phyloP scores from a whole-genome alignment of 2,113 vertebrate genomes.

The Cricetomys ansorgei region DNA sequence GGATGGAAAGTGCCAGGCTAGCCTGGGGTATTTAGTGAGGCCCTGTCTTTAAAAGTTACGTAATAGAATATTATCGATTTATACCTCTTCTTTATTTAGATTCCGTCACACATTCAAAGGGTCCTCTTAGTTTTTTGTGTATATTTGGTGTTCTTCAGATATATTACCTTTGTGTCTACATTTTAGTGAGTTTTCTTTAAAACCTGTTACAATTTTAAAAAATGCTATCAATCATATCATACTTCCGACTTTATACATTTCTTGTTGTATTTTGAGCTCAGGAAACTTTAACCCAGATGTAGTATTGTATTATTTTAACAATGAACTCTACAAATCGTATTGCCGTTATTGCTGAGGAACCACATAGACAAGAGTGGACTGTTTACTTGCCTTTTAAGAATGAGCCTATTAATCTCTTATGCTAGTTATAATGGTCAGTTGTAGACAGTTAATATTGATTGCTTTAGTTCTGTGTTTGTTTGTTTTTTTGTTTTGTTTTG shows the following conservation, averaged over 20 bases:
- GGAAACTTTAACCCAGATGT: constrained; percentile 45
- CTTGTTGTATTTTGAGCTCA: constrained; percentile 47
- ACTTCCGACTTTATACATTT: constrained; percentile 35
- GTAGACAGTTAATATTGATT: constrained; percentile 21
- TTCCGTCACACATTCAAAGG: background rate
- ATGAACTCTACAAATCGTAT: constrained; percentile 23
- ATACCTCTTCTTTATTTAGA: constrained; percentile 42
- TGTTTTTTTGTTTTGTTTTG: no score
- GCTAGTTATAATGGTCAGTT: constrained; percentile 30
- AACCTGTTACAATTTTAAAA: constrained; percentile 45
- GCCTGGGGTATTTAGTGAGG: no score
- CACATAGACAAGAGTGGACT: background rate
- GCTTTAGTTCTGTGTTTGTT: constrained; percentile 5
- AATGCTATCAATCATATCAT: background rate
- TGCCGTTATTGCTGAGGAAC: background rate
- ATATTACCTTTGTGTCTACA: background rate
- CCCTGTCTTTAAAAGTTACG: background rate
- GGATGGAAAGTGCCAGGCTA: background rate
- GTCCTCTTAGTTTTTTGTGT: constrained; percentile 28
- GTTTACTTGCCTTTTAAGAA: constrained; percentile 18
- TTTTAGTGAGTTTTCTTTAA: constrained; percentile 57
- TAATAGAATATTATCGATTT: constrained; percentile 34
- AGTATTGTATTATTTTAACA: constrained; percentile 48
- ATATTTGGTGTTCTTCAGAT: constrained; percentile 36
- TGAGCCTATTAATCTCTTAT: background rate